Evolutionary conservation across 2,888 invertebrate genomes (phyloP), one percentile per base, ranked within the genome.

Genomic region (Argynnis bischoffii): DNA sequence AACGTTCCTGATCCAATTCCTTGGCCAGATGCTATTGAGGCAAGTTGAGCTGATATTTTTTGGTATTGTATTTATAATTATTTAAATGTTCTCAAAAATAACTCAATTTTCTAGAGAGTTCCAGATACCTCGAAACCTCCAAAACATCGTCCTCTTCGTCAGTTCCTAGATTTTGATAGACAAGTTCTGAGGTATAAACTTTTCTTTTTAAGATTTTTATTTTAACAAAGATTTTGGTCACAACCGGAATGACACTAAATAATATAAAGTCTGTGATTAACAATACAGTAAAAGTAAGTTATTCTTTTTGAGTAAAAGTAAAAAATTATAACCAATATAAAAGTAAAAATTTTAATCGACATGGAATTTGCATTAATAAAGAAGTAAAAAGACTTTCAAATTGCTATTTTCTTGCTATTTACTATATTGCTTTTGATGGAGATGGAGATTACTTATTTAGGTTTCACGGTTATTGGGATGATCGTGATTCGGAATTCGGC

Each of bases 381-480:
- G 3, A 26, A 3, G 26, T 26, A 26, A 26, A 26, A 26, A 26
- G 26, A 11, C 8, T 41, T 11, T 8, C 8, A 41, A 41, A 41
- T 41, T 41, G 8, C 8, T 41, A 2, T 41, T 41, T 41, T 41
- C 1, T 41, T 41, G 11, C 11, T 26, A 5, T 41, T 41, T 8
- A n/a, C 11, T 11, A 41, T 41, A 41, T 41, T 41, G 35, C 35
- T 41, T 1, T 1, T 11, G 35, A 41, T 41, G 11, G 11, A 35
- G 35, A 35, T 35, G 35, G 35, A 41, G 11, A 41, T 11, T 53
- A 13, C 18, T 59, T 35, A 41, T 41, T 61, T 55, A 95, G 96
- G 75, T 98, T 98, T 85, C 95, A 94, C 78, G 98, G 96, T 16
- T 97, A 96, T 81, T 98, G 98, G 98, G 97, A 98, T 80, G 98